These are phyloP conservation scores for Apis cerana DNA, from an alignment of 1,140 invertebrate genomes.

Conservation along the genomic window DNA sequence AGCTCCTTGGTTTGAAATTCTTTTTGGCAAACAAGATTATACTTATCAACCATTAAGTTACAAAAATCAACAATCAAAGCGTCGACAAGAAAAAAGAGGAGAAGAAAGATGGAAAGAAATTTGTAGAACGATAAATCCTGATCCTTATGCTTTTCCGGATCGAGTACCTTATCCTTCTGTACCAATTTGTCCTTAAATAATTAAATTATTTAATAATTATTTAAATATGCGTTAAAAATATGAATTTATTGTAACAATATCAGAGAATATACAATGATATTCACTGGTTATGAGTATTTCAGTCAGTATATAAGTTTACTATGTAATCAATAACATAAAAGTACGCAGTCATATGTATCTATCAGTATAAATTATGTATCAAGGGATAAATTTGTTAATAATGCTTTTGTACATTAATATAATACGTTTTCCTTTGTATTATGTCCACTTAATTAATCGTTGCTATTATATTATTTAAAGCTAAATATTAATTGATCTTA, in stretches of 20 bases:
- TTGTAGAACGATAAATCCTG: conserved; percentile 75
- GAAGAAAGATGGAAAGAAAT: conserved; percentile 78
- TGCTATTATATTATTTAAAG: conserved; percentile 11
- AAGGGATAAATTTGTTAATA: conserved; percentile 16
- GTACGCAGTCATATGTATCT: conserved; percentile 26
- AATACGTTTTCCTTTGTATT: not conserved
- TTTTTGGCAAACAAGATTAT: conserved; percentile 59
- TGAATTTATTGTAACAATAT: conserved; percentile 72
- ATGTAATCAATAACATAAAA: conserved; percentile 55
- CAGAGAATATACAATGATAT: conserved; percentile 55
- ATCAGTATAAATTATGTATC: conserved; percentile 40
- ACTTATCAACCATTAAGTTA: conserved; percentile 27
- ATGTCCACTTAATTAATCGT: not conserved
- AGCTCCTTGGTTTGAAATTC: conserved; percentile 72
- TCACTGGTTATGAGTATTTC: conserved; percentile 64
- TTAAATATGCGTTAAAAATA: conserved; percentile 63
- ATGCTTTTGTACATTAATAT: conserved; percentile 29
- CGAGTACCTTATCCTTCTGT: conserved; percentile 69
- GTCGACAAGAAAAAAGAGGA: conserved; percentile 66
- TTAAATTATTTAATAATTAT: not conserved
- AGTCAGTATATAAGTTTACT: conserved; percentile 55
- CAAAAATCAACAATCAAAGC: conserved; percentile 24
- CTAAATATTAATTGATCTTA: conserved; percentile 34
- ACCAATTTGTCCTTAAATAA: conserved; percentile 71
- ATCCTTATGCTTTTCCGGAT: conserved; percentile 76